Base-by-base conservation (phyloP, 2,113 vertebrate species). In the Boulengeromyrus knoepffleri region DNA sequence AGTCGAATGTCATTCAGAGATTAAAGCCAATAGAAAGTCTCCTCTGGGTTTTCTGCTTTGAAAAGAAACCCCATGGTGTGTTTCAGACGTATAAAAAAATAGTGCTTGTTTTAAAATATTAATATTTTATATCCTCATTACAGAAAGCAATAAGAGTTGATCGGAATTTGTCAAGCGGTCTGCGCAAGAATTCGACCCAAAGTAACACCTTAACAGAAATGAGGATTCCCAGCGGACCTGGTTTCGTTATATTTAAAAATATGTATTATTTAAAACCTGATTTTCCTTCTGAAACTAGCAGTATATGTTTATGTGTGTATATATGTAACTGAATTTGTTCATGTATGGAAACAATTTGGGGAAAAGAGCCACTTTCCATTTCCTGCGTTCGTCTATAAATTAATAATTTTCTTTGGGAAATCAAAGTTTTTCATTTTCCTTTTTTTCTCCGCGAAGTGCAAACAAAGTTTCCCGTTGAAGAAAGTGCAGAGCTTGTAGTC, bases 51-150 rank as follows among this genome's bases (percentile, higher is more conserved):
- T 70, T 96, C 95, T 94, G 93, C 96, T 96, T 96, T 96, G 96
- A 96, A 96, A 96, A 95, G 93, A 91, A 95, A 93, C 95, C 94
- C 95, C 95, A 94, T 93, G 94, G 95, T 95, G 96, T 93, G 92
- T 95, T 95, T 95, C 94, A 95, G 94, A 96, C 36, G 17, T 95
- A 96, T 95, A 94, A 96, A 96, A 56, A 96, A 96, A 96, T 96
- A 95, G 94, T 94, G 92, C 95, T 96, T 94, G 94, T 95, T 95
- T 93, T 96, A 93, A 96, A 96, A 96, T 96, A 96, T 96, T 96
- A 96, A 96, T 95, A 95, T 96, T 95, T 96, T 96, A 96, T 95
- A 95, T 95, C 93, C 95, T 96, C 95, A 95, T 96, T 96, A 96
- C 92, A 92, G 94, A 92, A 91, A 94, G 95, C 95, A 95, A 95